Conservation (phyloP, 64 coral and sea anemone species). For the Dendronephthya gigantea region DNA sequence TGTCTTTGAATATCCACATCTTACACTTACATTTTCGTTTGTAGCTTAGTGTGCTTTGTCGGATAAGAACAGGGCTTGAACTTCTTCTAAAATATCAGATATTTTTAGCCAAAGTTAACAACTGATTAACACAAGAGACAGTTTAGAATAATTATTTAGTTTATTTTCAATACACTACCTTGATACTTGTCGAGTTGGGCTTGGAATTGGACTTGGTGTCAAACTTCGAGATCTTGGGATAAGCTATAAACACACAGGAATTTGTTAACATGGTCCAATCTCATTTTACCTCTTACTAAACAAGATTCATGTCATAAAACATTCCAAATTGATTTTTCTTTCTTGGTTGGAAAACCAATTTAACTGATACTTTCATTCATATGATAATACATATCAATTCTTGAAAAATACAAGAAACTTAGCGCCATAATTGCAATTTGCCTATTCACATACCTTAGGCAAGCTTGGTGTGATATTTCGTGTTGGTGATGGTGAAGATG, state of each 20-base stretch:
- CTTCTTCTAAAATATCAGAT: conserved; percentile 9
- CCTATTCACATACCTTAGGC: not conserved
- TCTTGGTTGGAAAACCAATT: too few relatives aligned
- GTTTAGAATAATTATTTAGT: not conserved
- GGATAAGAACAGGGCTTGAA: not conserved
- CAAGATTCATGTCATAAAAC: too few relatives aligned
- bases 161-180: not conserved
- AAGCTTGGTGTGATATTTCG: not conserved
- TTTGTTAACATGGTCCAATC: too few relatives aligned
- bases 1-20: not conserved
- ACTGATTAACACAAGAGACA: not conserved
- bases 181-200: conserved; percentile 16
- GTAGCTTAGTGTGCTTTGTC: not conserved
- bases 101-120: too few relatives aligned
- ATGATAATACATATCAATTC: not conserved
- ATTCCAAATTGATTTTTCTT: not conserved
- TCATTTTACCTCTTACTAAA: too few relatives aligned
- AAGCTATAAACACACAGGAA: not conserved
- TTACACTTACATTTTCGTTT: conserved; percentile 16
- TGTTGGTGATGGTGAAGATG: conserved; percentile 17
- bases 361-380: too few relatives aligned
- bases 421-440: not conserved
- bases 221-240: conserved; percentile 9
- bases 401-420: not conserved
- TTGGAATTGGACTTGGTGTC: not conserved